These are phyloP conservation scores for Leptinotarsa peninsularis DNA, from an alignment of 2,888 invertebrate genomes.

Conservation along the genomic window DNA sequence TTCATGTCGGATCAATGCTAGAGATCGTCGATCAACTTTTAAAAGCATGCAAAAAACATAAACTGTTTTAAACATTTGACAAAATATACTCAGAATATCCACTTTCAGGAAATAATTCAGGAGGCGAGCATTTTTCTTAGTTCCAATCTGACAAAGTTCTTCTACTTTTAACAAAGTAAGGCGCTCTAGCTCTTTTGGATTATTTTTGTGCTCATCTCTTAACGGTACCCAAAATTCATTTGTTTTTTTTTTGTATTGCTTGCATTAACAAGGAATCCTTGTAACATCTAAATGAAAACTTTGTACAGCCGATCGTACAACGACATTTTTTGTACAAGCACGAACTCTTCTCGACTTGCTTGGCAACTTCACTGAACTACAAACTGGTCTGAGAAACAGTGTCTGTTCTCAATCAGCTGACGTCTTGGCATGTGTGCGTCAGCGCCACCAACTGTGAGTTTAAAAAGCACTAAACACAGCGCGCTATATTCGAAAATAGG, in stretches of 20 bases:
- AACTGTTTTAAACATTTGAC: background rate
- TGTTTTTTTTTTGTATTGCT: background rate
- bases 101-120: background rate
- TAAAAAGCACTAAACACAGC: background rate
- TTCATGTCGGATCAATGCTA: too few species aligned
- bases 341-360: background rate
- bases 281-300: background rate
- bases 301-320: background rate
- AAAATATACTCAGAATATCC: background rate
- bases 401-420: background rate
- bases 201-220: background rate
- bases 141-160: background rate
- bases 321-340: background rate
- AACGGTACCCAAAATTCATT: background rate
- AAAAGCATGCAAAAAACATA: background rate
- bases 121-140: background rate
- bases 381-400: background rate
- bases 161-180: background rate
- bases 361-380: background rate
- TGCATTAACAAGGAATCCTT: background rate
- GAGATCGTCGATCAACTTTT: too few species aligned
- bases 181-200: background rate
- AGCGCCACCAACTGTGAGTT: background rate
- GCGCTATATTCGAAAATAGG: background rate
- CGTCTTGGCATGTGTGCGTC: background rate